A percentile compares a stretch with the other conserved stretches of the same genome.
Evolutionary conservation across 2,113 vertebrate genomes (phyloP).

Genomic region (Pseudorasbora parva): DNA sequence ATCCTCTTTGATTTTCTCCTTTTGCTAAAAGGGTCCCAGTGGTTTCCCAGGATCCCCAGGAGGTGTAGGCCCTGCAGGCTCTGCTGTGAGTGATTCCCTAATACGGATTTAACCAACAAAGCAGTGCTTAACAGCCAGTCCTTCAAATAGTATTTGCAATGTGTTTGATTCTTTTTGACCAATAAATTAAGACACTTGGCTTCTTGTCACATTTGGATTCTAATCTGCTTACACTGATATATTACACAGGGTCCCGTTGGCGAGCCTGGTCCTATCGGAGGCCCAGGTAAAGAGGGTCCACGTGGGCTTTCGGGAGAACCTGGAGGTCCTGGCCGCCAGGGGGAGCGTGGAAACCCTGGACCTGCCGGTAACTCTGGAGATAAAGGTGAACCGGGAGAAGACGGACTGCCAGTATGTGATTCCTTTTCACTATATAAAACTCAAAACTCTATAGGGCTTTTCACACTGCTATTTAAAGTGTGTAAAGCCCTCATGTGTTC

Average conservation of each 20-base stretch:
- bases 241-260: slow-evolving; percentile 85
- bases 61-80: slow-evolving; percentile 87
- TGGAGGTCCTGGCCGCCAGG: slow-evolving; percentile 83
- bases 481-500: no score
- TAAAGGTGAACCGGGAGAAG: slow-evolving; percentile 93
- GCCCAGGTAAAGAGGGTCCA: slow-evolving; percentile 90
- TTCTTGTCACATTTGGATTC: not conserved
- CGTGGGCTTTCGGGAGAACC: slow-evolving; percentile 88
- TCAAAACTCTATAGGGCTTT: no score
- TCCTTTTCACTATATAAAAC: not conserved
- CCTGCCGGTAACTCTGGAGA: slow-evolving; percentile 86
- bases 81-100: slow-evolving; percentile 81
- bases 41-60: slow-evolving; percentile 96
- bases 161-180: not conserved
- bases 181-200: not conserved
- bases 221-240: not conserved
- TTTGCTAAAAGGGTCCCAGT: slow-evolving; percentile 81
- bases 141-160: not conserved
- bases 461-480: no score
- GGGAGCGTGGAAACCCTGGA: slow-evolving; percentile 85
- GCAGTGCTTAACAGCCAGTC: not conserved
- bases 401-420: slow-evolving; percentile 84
- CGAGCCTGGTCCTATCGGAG: slow-evolving; percentile 86
- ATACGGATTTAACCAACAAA: not conserved
- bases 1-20: not conserved